A percentile compares a stretch with the other conserved stretches of the same genome.
phyloP scores from a whole-genome alignment of 2,888 invertebrate species.

The Cabera pusaria region DNA sequence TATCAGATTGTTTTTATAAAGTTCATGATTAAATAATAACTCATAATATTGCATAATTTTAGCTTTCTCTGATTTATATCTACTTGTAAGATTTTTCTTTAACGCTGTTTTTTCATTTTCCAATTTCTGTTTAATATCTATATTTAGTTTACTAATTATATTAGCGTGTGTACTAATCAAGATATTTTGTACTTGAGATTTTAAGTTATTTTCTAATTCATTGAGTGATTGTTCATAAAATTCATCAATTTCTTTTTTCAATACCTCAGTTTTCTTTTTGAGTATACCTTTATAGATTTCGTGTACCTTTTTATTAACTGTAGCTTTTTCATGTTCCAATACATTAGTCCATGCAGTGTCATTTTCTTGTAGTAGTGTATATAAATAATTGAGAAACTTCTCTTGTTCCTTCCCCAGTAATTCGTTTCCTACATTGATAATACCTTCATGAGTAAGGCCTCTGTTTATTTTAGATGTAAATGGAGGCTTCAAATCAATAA shows the following conservation, averaged over 20 bases:
- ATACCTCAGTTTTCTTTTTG: constrained; percentile 52
- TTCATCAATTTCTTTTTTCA: constrained; percentile 53
- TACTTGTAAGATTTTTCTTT: constrained; percentile 47
- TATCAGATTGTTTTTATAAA: constrained; percentile 45
- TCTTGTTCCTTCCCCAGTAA: constrained; percentile 51
- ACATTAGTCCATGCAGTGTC: constrained; percentile 63
- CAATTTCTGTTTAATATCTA: constrained; percentile 57
- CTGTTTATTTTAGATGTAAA: constrained; percentile 73
- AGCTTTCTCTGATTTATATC: constrained; percentile 48
- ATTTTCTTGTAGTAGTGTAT: constrained; percentile 52
- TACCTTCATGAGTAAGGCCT: constrained; percentile 68
- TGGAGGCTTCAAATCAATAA: constrained; percentile 62
- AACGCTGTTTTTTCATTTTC: constrained; percentile 49
- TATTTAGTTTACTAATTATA: constrained; percentile 57
- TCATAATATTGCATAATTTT: constrained; percentile 66
- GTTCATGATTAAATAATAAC: constrained; percentile 59
- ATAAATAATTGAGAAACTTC: constrained; percentile 46
- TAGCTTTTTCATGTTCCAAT: constrained; percentile 50
- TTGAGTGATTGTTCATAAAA: constrained; percentile 65
- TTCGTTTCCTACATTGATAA: constrained; percentile 61
- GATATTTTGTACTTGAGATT: constrained; percentile 50
- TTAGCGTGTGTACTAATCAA: constrained; percentile 49
- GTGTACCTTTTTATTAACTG: constrained; percentile 51
- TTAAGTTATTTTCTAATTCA: constrained; percentile 61
- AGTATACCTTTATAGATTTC: constrained; percentile 54